phyloP scores from a whole-genome alignment of 2,797 vertebrate genomes.

The Sciurus vulgaris region DNA sequence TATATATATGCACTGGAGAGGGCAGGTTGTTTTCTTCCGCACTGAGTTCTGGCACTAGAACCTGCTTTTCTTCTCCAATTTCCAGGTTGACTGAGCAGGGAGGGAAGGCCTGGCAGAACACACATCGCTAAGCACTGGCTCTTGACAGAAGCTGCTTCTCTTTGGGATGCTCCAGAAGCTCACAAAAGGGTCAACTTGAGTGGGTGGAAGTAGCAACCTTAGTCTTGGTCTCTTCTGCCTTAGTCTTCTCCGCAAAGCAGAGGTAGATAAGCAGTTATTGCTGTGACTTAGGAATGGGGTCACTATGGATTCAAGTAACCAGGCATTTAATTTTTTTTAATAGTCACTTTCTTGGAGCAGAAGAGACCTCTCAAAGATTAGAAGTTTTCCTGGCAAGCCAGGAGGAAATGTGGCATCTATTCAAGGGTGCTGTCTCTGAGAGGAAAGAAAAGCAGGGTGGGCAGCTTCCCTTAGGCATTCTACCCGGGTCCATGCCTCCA shows the following conservation, averaged over 20 bases:
- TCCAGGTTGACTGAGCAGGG: background rate
- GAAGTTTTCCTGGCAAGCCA: background rate
- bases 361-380: background rate
- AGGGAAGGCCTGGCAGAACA: background rate
- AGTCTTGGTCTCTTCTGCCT: background rate
- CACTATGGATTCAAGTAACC: background rate
- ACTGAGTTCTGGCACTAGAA: background rate
- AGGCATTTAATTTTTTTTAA: background rate
- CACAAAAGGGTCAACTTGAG: accelerated
- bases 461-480: background rate
- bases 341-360: background rate
- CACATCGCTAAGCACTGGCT: background rate
- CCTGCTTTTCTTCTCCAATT: background rate
- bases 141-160: background rate
- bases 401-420: background rate
- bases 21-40: background rate
- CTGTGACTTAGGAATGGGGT: too few relatives aligned
- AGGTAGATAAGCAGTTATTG: background rate
- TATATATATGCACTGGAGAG: background rate
- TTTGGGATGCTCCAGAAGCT: background rate
- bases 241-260: background rate
- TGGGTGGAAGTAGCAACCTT: background rate
- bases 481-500: background rate
- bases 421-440: background rate
- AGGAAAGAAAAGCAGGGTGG: background rate